Conservation (phyloP, 2,113 vertebrate genomes). For the Hoplias malabaricus region DNA sequence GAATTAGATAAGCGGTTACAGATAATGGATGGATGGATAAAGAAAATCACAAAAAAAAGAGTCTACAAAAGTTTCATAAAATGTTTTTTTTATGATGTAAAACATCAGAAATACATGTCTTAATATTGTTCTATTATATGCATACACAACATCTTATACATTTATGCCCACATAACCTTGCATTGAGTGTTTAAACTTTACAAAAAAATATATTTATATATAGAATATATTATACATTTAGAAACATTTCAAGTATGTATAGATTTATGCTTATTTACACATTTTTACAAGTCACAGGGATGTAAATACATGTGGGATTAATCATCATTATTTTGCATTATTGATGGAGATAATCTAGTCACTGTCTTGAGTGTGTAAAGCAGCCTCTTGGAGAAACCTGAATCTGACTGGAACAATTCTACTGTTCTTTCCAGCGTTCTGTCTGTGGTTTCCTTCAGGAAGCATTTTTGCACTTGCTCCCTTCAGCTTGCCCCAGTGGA, state of each 20-base stretch:
- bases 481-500: not conserved
- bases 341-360: slow-evolving; percentile 17
- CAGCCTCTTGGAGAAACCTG: slow-evolving; percentile 25
- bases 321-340: slow-evolving; percentile 36
- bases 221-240: slow-evolving; percentile 56
- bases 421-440: not conserved
- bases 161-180: slow-evolving; percentile 46
- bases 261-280: slow-evolving; percentile 46
- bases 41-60: slow-evolving; percentile 14
- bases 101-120: slow-evolving; percentile 55
- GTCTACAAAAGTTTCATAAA: slow-evolving; percentile 24
- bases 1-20: too few species aligned
- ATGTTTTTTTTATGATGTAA: slow-evolving; percentile 56
- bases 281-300: slow-evolving; percentile 43
- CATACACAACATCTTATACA: slow-evolving; percentile 44
- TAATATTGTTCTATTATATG: slow-evolving; percentile 41
- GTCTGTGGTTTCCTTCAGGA: not conserved
- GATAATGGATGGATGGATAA: too few species aligned
- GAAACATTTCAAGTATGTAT: slow-evolving; percentile 60
- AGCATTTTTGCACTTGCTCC: slow-evolving; percentile 25
- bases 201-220: slow-evolving; percentile 56
- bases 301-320: slow-evolving; percentile 27
- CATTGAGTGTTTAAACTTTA: slow-evolving; percentile 52
- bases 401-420: not conserved
- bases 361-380: slow-evolving; percentile 29